Base-by-base conservation (phyloP, 2,888 invertebrate species). In the Diarsia mendica region DNA sequence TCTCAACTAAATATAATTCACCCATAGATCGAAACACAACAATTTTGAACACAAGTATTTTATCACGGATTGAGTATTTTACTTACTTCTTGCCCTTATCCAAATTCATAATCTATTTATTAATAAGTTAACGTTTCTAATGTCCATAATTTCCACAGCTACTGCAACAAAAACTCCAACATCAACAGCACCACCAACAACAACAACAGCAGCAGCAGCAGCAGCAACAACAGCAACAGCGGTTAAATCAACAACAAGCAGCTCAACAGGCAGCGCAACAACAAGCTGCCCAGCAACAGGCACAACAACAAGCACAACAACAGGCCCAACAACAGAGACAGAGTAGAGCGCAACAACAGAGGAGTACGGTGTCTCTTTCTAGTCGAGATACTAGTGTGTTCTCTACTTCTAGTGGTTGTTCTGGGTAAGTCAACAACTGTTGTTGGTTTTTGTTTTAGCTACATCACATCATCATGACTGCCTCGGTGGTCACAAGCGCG, bases 321-420 rank as follows among this genome's bases (percentile, higher is more conserved):
- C 80, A 70, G 6, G 77, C 79, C 0, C 83, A 83, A 44, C 89
- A 89, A 64, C 89, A 89, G 72, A 86, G 76, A 33, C 87, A 89
- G 67, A 88, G 89, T 44, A 90, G 89, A 63, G 90, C 90, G 5
- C 92, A 90, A 33, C 92, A 93, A 61, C 80, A 81, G 15, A 66
- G 92, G 88, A 88, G 90, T 23, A 85, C 90, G 20, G 90, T 93
- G n/a, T 95, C 95, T 0, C 84, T 95, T 0, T 95, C 95, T 0
- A 96, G 96, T 85, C 87, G 96, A 28, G 96, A 96, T 69, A 95
- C 95, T 0, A 96, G 96, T 71, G 95, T 96, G 4, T 96, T 94
- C 80, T 96, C 96, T 0, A 95, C 96, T 0, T 95, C 95, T 0
- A 96, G 96, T 0, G 95, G 95, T 0, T 95, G 96, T 84, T 95